Conservation (phyloP, 2,797 vertebrate species). For the Aulostomus chinensis region DNA sequence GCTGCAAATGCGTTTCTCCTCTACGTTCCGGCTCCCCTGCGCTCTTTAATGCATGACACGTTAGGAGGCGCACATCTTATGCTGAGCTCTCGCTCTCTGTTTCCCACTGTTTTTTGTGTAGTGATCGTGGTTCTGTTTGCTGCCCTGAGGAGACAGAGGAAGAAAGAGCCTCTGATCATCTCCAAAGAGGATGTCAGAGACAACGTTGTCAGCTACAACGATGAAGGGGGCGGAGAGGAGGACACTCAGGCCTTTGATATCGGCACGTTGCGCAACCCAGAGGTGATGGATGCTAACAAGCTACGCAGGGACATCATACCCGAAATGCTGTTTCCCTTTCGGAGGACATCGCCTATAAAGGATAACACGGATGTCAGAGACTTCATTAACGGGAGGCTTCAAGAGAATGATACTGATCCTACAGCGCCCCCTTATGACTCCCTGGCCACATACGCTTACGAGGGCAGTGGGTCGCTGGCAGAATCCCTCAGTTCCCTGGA, state of each 20-base stretch:
- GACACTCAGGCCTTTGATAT: conserved; percentile 99
- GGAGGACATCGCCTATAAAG: conserved; percentile 90
- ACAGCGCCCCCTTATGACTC: conserved; percentile 96
- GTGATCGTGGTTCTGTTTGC: conserved; percentile 98
- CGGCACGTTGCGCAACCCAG: conserved; percentile 93
- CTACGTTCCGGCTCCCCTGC: conserved; percentile 46
- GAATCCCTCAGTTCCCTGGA: conserved; percentile 96
- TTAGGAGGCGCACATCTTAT: conserved; percentile 67
- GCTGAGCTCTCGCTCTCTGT: conserved; percentile 48
- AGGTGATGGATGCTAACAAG: conserved; percentile 93
- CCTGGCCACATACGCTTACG: conserved; percentile 96
- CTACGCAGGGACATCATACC: conserved; percentile 94
- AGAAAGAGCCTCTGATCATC: conserved; percentile 98
- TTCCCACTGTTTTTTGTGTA: conserved; percentile 61
- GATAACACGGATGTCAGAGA: conserved; percentile 94
- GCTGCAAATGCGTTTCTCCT: conserved; percentile 71
- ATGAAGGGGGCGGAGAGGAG: conserved; percentile 97
- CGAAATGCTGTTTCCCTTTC: conserved; percentile 90
- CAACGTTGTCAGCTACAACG: conserved; percentile 99
- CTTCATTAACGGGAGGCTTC: conserved; percentile 93
- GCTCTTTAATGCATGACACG: conserved; percentile 75
- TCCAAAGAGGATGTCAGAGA: conserved; percentile 98
- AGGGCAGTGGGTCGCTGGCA: conserved; percentile 92
- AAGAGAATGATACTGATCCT: conserved; percentile 93
- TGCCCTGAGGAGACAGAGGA: conserved; percentile 92